These are phyloP conservation scores for Lasius platythorax DNA, from an alignment of 2,888 invertebrate genomes.

Conservation along the genomic window DNA sequence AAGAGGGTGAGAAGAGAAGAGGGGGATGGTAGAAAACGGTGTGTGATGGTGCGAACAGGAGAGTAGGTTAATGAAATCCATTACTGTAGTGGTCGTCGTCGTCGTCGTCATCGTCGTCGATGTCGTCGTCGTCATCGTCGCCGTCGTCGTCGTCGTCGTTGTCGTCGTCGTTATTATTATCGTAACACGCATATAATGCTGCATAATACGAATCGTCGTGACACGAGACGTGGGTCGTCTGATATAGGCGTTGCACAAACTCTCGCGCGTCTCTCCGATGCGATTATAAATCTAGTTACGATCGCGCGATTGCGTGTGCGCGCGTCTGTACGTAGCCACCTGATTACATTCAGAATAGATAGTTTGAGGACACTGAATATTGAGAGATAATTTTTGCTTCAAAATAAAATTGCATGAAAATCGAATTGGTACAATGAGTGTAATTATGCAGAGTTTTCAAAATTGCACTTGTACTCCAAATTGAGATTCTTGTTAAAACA, in stretches of 20 bases:
- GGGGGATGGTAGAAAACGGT: conserved; percentile 13
- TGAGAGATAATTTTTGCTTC: background rate
- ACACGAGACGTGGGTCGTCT: conserved; percentile 70
- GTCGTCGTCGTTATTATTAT: conserved; percentile 75
- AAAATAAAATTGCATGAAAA: background rate
- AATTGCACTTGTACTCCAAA: too few species aligned
- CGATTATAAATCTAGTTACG: conserved; percentile 75
- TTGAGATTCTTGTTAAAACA: too few species aligned
- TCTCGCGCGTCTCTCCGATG: conserved; percentile 61
- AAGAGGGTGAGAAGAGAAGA: background rate
- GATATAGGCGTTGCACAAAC: conserved; percentile 70
- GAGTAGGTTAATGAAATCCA: conserved; percentile 78
- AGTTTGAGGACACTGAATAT: conserved; percentile 12
- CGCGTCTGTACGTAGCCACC: conserved; percentile 26
- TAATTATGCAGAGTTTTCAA: too few species aligned
- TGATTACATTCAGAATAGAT: conserved; percentile 35
- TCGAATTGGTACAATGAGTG: background rate
- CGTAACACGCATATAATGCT: conserved; percentile 75
- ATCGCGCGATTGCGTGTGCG: conserved; percentile 54
- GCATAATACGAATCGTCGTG: conserved; percentile 73
- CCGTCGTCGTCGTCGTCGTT: conserved; percentile 44
- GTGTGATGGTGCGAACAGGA: conserved; percentile 50
- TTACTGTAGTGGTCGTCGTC: conserved; percentile 70
- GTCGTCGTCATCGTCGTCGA: conserved; percentile 3
- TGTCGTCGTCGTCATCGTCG: conserved; percentile 38